Base-by-base conservation (phyloP, 2,797 vertebrate species). In the Lepilemur ruficaudatus region DNA sequence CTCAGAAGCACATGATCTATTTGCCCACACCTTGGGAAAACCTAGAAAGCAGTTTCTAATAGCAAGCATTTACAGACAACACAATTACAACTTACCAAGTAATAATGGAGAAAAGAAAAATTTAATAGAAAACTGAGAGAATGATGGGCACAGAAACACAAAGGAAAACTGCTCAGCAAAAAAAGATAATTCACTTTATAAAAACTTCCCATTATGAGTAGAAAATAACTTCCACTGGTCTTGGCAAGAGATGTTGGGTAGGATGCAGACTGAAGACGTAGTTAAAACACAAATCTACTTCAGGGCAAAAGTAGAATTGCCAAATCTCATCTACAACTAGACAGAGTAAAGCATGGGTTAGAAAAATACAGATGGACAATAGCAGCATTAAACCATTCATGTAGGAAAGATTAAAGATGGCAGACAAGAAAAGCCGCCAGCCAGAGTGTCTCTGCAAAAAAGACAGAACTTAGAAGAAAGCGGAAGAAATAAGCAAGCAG, bases 51-150 rank as follows among this genome's bases (percentile, higher is more conserved):
- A 84, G n/a, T 91, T 93, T 88, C 41, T 22, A 88, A 12, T 23
- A 93, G 50, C 65, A 85, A 28, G 41, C 17, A 52, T 79, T 87
- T 69, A 92, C 6, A n/a, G 97, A 97, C 95, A 97, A 98, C 97
- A 96, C 48, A 97, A 98, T 96, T 93, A 93, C 78, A 96, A 95
- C 70, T 63, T 97, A 78, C 87, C 96, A 97, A 97, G 67, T 95
- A 97, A 98, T 88, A 96, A 96, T n/a, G 46, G 75, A 97, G 89
- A 97, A 98, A 98, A 98, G 92, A 98, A 97, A 96, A 97, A 96
- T 98, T 98, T 97, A 95, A 82, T 52, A 73, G 69, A 90, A 97
- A 98, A 96, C 46, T 3, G 28, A 96, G 25, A 89, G 67, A 97
- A 96, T 73, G 78, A 69, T 48, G 80, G 12, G 5, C 55, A 79